Evolutionary conservation across 2,888 invertebrate genomes (phyloP).

Genomic region (Rotaria magnacalcarata): DNA sequence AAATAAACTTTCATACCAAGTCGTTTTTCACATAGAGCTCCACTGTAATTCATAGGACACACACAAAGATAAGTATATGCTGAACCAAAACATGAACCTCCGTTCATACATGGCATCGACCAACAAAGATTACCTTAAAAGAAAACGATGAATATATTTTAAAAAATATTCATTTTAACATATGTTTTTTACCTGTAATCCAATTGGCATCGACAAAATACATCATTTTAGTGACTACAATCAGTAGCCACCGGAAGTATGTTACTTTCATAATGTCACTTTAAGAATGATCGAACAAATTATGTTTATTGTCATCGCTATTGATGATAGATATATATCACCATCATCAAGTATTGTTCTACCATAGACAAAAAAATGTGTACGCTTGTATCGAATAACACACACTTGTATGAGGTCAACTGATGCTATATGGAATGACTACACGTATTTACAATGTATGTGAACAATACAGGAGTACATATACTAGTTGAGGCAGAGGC

Average conservation of each 20-base stretch:
- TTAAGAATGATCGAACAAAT: neutral
- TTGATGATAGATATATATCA: neutral
- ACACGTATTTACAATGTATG: neutral
- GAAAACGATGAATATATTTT: too few species aligned
- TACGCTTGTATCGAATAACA: neutral
- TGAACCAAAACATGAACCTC: constrained; percentile 41
- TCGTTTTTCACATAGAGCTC: constrained; percentile 38
- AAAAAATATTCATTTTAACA: too few species aligned
- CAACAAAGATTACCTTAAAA: constrained; percentile 20
- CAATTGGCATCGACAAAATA: neutral
- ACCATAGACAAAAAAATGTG: neutral
- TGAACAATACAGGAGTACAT: neutral
- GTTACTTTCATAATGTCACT: neutral
- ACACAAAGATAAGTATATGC: constrained; percentile 41
- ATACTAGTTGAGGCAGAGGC: neutral
- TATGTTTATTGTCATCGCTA: neutral
- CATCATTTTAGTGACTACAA: neutral
- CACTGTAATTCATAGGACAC: constrained; percentile 43
- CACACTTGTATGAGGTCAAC: constrained; percentile 35
- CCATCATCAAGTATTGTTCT: neutral
- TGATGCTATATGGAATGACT: neutral
- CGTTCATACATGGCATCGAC: constrained; percentile 43
- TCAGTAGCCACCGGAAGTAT: neutral
- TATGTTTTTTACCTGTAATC: neutral
- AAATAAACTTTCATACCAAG: neutral